Conservation (phyloP, 2,797 vertebrate genomes). For the Hozukius guyotensis region DNA sequence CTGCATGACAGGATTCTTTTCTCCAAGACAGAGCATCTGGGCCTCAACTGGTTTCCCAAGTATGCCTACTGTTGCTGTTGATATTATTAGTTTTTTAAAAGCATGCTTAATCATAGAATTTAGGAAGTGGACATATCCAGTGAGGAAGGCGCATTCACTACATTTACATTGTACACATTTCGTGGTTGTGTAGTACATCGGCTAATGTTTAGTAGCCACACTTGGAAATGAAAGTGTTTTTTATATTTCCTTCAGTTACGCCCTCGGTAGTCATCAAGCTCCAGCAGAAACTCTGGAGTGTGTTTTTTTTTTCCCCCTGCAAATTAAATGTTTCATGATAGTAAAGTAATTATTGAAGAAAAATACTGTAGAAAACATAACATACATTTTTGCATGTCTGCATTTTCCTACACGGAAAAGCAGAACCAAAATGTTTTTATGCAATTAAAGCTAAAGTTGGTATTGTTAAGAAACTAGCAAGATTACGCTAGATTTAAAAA, state of each 20-base stretch:
- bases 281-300: not conserved
- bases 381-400: not conserved
- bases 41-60: conserved; percentile 99
- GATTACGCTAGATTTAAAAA: too few species aligned
- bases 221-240: not conserved
- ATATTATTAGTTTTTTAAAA: not conserved
- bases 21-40: conserved; percentile 97
- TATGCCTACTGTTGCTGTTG: conserved; percentile 76
- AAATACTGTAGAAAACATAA: not conserved
- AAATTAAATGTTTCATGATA: not conserved
- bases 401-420: not conserved
- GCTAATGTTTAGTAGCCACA: not conserved
- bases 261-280: not conserved
- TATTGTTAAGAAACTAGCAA: too few species aligned
- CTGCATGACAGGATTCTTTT: conserved; percentile 95
- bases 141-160: not conserved
- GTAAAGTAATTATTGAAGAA: not conserved
- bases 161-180: not conserved
- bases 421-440: not conserved
- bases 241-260: not conserved
- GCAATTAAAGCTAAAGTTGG: too few species aligned
- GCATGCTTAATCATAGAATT: not conserved
- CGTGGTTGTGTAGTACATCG: not conserved
- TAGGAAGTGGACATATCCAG: not conserved
- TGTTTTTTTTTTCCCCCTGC: not conserved